Percentiles rank a stretch among this genome's conserved stretches.
Evolutionary conservation across 2,113 vertebrate genomes (phyloP).

Genomic region (Siniperca knerii): DNA sequence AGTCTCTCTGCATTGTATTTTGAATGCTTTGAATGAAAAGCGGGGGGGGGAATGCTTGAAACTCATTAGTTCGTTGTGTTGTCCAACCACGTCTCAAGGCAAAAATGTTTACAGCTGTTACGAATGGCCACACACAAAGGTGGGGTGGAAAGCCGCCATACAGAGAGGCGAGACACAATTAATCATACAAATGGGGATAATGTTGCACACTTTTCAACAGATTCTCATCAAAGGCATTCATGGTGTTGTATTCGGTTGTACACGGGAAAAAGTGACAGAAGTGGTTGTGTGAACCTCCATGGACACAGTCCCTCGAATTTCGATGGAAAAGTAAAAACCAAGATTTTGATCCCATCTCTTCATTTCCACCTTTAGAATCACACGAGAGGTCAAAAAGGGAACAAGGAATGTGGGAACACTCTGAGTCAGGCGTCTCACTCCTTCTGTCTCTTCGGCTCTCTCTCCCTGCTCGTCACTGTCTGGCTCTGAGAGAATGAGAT

Average conservation of each 20-base stretch:
- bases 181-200: background rate
- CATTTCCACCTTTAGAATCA: conserved; percentile 10
- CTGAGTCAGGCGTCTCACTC: conserved; percentile 2
- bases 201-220: background rate
- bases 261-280: background rate
- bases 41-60: background rate
- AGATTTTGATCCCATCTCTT: background rate
- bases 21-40: background rate
- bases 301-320: no score
- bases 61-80: background rate
- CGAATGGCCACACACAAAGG: background rate
- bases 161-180: background rate
- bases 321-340: background rate
- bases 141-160: background rate
- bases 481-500: conserved; percentile 65
- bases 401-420: conserved; percentile 13
- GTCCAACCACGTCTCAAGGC: no score
- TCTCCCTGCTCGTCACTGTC: conserved; percentile 45
- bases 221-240: background rate
- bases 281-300: background rate
- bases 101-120: background rate
- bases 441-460: conserved; percentile 30
- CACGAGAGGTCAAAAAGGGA: conserved; percentile 15
- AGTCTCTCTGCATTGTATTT: conserved; percentile 2
- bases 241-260: background rate